These are phyloP conservation scores for Heteronetta atricapilla DNA, from an alignment of 2,113 vertebrate species.

Conservation along the genomic window DNA sequence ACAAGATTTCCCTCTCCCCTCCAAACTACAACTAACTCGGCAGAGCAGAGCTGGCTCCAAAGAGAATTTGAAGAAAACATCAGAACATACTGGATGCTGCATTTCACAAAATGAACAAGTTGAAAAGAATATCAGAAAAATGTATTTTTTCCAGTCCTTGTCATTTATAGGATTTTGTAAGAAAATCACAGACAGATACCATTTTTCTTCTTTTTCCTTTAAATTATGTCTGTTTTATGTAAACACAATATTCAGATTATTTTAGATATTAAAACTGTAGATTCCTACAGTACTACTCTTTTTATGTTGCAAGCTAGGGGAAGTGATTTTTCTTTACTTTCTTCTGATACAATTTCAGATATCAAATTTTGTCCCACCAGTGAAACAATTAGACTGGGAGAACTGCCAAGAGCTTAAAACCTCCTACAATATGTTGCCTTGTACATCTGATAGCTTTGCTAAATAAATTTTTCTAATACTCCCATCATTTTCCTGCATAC, in stretches of 20 bases:
- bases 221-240: neutral
- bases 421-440: neutral
- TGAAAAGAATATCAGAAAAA: neutral
- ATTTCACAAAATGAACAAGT: neutral
- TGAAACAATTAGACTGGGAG: neutral
- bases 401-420: neutral
- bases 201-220: neutral
- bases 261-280: neutral
- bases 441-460: neutral
- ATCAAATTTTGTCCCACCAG: neutral
- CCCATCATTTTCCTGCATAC: neutral
- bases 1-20: neutral
- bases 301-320: neutral
- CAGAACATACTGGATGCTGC: neutral
- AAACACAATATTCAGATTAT: neutral
- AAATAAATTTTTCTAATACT: neutral
- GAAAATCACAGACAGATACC: neutral
- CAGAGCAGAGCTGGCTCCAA: neutral
- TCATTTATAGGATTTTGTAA: neutral
- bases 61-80: neutral
- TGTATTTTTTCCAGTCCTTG: neutral
- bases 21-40: neutral
- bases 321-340: neutral
- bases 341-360: neutral
- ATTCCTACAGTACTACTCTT: neutral